A percentile compares a stretch with the other conserved stretches of the same genome.
Evolutionary conservation across 1,140 invertebrate genomes (phyloP).

Genomic region (Euwallacea similis): DNA sequence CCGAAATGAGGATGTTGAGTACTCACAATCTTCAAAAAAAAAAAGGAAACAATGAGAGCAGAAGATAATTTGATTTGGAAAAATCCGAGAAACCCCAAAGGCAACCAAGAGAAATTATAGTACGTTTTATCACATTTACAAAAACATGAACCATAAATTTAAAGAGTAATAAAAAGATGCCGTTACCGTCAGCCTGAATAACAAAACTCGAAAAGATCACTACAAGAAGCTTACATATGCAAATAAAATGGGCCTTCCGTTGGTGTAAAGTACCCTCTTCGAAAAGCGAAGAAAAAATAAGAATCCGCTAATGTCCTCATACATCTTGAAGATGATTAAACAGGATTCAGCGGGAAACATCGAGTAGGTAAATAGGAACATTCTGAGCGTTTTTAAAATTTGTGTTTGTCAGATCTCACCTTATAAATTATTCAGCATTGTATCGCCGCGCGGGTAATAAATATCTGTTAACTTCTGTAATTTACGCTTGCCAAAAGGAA

Average conservation of each 20-base stretch:
- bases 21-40: too few species aligned
- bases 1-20: too few species aligned
- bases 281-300: slow-evolving; percentile 21
- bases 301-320: slow-evolving; percentile 26
- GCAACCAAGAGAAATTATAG: too few species aligned
- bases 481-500: slow-evolving; percentile 47
- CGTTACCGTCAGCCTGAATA: too few species aligned
- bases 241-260: not conserved
- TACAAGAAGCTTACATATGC: slow-evolving; percentile 1
- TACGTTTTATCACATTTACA: too few species aligned
- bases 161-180: too few species aligned
- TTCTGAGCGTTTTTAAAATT: slow-evolving; percentile 53
- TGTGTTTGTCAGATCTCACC: slow-evolving; percentile 53
- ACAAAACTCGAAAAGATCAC: not conserved
- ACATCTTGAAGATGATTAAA: slow-evolving; percentile 47
- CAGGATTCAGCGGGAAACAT: slow-evolving; percentile 44
- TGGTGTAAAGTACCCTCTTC: not conserved
- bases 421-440: slow-evolving; percentile 54
- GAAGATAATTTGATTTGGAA: too few species aligned
- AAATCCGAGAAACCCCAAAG: too few species aligned
- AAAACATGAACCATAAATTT: too few species aligned
- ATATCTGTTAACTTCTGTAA: slow-evolving; percentile 50
- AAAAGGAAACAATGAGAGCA: too few species aligned
- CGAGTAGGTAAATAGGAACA: slow-evolving; percentile 50
- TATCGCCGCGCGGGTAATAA: slow-evolving; percentile 47